Evolutionary conservation across 2,797 vertebrate species (phyloP).

Genomic region (Notamacropus eugenii): DNA sequence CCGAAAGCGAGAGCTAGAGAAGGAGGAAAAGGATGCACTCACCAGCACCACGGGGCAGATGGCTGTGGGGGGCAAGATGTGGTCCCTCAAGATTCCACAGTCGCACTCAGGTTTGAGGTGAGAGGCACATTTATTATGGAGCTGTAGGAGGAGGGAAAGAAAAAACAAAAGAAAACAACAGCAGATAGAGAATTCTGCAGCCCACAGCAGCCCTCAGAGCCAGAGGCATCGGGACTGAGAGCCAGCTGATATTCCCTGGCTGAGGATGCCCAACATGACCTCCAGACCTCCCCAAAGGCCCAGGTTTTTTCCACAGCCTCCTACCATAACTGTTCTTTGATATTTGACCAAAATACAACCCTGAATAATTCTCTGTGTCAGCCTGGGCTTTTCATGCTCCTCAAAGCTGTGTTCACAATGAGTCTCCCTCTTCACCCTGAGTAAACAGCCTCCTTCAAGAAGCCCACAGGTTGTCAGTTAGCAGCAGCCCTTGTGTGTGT

Average conservation of each 20-base stretch:
- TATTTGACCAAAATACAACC: neutral
- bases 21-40: constrained; percentile 80
- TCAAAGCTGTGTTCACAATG: constrained; percentile 13
- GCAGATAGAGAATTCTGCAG: constrained; percentile 23
- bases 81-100: constrained; percentile 94
- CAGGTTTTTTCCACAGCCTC: neutral
- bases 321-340: neutral
- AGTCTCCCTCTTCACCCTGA: constrained; percentile 24
- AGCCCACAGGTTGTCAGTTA: neutral
- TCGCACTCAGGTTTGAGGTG: constrained; percentile 96
- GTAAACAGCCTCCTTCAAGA: neutral
- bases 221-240: neutral
- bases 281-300: neutral
- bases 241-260: accelerated
- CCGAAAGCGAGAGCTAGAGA: neutral
- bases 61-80: constrained; percentile 93
- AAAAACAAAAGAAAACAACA: constrained; percentile 34
- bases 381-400: neutral
- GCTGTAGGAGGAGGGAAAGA: constrained; percentile 81
- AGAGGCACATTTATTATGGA: constrained; percentile 98
- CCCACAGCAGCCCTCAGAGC: neutral
- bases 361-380: neutral
- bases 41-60: constrained; percentile 96
- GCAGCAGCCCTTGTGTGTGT: constrained; percentile 1
- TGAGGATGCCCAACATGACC: neutral